Percentiles rank a stretch among this genome's conserved stretches.
These are phyloP conservation scores for Strix aluco DNA, from an alignment of 2,113 vertebrate genomes.

Conservation along the genomic window DNA sequence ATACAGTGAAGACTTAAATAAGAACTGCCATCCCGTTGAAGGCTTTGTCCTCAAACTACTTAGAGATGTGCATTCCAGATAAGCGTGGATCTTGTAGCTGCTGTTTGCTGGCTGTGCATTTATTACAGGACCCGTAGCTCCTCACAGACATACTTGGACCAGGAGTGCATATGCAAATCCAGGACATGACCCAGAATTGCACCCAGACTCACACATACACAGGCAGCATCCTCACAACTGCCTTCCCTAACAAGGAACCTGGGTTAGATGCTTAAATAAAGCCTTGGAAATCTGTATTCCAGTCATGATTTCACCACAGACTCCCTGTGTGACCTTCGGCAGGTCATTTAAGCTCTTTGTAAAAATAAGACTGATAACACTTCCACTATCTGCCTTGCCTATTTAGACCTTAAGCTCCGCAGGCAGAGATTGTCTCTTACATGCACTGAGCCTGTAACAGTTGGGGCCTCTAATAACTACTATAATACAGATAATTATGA, in stretches of 20 bases:
- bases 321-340: constrained; percentile 18
- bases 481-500: neutral
- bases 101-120: neutral
- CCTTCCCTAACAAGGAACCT: neutral
- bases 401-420: constrained; percentile 28
- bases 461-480: neutral
- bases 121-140: neutral
- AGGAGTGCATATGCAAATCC: neutral
- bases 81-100: neutral
- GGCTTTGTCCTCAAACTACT: neutral
- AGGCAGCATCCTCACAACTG: neutral
- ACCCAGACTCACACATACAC: neutral
- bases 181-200: neutral
- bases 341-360: constrained; percentile 37
- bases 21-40: neutral
- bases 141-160: neutral
- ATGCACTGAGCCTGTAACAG: neutral
- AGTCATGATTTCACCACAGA: neutral
- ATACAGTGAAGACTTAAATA: neutral
- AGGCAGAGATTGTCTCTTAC: neutral
- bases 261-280: neutral
- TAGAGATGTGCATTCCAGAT: neutral
- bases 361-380: constrained; percentile 29
- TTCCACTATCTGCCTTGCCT: constrained; percentile 26
- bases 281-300: neutral